These are phyloP conservation scores for Halocaridina rubra DNA, from an alignment of 2,888 invertebrate species.

Conservation along the genomic window DNA sequence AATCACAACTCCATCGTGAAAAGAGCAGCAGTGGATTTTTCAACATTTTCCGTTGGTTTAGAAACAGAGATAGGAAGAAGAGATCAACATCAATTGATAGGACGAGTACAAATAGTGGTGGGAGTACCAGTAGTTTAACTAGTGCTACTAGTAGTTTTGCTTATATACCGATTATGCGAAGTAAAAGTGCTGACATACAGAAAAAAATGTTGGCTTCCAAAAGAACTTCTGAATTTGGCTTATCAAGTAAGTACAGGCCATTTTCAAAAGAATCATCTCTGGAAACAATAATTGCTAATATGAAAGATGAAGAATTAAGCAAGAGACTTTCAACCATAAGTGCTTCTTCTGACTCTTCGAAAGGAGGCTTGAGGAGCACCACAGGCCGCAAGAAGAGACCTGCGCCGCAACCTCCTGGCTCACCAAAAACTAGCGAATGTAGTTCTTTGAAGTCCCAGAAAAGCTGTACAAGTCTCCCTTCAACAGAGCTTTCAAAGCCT, in stretches of 20 bases:
- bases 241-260: slow-evolving; percentile 27
- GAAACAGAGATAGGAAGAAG: slow-evolving; percentile 35
- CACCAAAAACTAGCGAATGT: slow-evolving; percentile 30
- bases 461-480: slow-evolving; percentile 26
- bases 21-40: slow-evolving; percentile 29
- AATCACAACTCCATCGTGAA: background rate
- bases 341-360: slow-evolving; percentile 31
- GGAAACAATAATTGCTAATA: background rate
- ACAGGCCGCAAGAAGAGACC: slow-evolving; percentile 43
- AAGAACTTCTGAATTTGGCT: slow-evolving; percentile 17
- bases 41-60: slow-evolving; percentile 55
- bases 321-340: slow-evolving; percentile 28
- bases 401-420: slow-evolving; percentile 56
- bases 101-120: slow-evolving; percentile 31
- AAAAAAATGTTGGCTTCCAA: slow-evolving; percentile 10
- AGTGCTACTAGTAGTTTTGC: slow-evolving; percentile 31
- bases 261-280: slow-evolving; percentile 23
- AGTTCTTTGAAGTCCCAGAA: slow-evolving; percentile 24
- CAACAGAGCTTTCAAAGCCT: background rate
- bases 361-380: background rate
- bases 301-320: slow-evolving; percentile 9
- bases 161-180: slow-evolving; percentile 42
- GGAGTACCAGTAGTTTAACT: slow-evolving; percentile 41
- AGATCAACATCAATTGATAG: slow-evolving; percentile 34
- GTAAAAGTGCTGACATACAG: slow-evolving; percentile 52